These are phyloP conservation scores for Amyelois transitella DNA, from an alignment of 1,140 invertebrate species.

Conservation along the genomic window DNA sequence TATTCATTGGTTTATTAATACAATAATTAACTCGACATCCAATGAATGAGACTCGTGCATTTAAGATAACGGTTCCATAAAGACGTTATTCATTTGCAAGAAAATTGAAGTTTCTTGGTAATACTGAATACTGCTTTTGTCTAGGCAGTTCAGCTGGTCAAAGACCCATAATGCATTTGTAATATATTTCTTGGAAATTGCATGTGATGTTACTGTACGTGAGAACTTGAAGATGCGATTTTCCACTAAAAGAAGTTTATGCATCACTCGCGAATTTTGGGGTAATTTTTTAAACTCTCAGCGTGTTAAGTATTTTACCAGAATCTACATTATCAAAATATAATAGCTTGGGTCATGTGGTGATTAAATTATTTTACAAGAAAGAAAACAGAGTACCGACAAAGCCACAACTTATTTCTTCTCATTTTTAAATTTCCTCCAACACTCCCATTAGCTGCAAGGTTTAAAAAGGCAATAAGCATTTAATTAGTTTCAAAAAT, in stretches of 20 bases:
- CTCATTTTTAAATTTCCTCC: too few relatives aligned
- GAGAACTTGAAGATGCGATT: neutral
- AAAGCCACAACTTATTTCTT: too few relatives aligned
- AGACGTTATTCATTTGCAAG: neutral
- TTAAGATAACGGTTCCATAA: neutral
- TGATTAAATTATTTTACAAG: too few relatives aligned
- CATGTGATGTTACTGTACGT: neutral
- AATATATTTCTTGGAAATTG: conserved; percentile 13
- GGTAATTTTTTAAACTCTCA: too few relatives aligned
- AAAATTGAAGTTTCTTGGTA: neutral
- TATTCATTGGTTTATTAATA: neutral
- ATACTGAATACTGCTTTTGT: neutral
- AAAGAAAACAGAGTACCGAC: too few relatives aligned
- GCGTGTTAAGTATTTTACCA: too few relatives aligned
- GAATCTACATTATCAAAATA: too few relatives aligned
- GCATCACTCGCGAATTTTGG: too few relatives aligned
- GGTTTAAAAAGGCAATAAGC: too few relatives aligned
- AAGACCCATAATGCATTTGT: conserved; percentile 17
- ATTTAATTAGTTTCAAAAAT: too few relatives aligned
- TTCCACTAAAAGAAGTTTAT: neutral
- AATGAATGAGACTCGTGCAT: neutral
- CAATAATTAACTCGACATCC: neutral
- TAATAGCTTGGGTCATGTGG: too few relatives aligned
- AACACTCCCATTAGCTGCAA: too few relatives aligned
- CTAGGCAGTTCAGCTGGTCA: neutral